These are phyloP conservation scores for Crioceris asparagi DNA, from an alignment of 2,888 invertebrate species.

Conservation along the genomic window DNA sequence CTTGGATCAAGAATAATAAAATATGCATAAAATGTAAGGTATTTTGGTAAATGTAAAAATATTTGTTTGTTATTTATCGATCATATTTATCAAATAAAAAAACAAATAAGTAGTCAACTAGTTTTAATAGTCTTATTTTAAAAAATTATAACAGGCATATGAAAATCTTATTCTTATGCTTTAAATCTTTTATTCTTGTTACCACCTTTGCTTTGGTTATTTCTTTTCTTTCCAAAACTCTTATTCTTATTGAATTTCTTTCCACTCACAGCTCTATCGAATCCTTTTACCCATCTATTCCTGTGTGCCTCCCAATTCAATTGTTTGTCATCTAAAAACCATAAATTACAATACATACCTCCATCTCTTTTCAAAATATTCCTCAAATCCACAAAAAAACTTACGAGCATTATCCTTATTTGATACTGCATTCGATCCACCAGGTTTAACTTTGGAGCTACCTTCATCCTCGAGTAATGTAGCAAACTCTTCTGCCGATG, in stretches of 20 bases:
- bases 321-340: slow-evolving; percentile 50
- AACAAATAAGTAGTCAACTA: too few relatives aligned
- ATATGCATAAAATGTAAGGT: too few relatives aligned
- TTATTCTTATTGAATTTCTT: slow-evolving; percentile 7
- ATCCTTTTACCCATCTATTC: slow-evolving; percentile 50
- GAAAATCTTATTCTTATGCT: too few relatives aligned
- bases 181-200: slow-evolving; percentile 20
- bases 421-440: slow-evolving; percentile 57
- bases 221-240: slow-evolving; percentile 14
- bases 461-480: slow-evolving; percentile 78
- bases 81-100: too few relatives aligned
- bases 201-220: slow-evolving; percentile 12
- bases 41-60: too few relatives aligned
- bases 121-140: too few relatives aligned
- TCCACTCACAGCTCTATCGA: slow-evolving; percentile 33
- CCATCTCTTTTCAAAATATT: too few relatives aligned
- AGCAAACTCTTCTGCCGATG: slow-evolving; percentile 82
- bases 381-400: slow-evolving; percentile 13
- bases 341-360: too few relatives aligned
- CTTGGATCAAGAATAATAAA: too few relatives aligned
- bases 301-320: slow-evolving; percentile 72
- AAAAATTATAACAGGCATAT: too few relatives aligned
- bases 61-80: too few relatives aligned
- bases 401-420: slow-evolving; percentile 68
- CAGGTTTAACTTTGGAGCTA: slow-evolving; percentile 43